Conservation (phyloP, 23 tunicate genomes). For the Ciona savignyi region DNA sequence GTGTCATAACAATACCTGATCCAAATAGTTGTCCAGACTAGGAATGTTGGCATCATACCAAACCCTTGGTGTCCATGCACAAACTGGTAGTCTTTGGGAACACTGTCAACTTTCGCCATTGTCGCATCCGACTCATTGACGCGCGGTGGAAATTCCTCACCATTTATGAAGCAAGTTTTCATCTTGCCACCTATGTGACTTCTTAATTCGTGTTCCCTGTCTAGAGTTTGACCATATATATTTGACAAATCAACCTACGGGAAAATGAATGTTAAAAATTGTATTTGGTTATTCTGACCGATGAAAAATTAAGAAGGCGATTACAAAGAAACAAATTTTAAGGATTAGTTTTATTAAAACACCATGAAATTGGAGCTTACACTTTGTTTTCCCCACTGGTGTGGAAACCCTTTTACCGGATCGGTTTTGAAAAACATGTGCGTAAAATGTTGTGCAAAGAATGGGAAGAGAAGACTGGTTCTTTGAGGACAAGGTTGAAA, state of each 20-base stretch:
- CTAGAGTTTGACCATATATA: conserved; percentile 29
- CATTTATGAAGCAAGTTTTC: conserved; percentile 32
- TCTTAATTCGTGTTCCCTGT: conserved; percentile 38
- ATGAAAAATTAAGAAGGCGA: too few species aligned
- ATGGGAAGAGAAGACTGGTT: conserved; percentile 46
- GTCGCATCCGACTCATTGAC: conserved; percentile 14
- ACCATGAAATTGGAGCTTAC: conserved; percentile 17
- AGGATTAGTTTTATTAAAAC: too few species aligned
- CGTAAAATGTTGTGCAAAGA: conserved; percentile 56
- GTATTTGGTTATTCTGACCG: neutral
- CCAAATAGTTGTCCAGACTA: conserved; percentile 39
- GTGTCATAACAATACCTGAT: conserved; percentile 13
- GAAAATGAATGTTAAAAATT: neutral
- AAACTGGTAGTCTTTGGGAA: conserved; percentile 1
- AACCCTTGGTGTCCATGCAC: conserved; percentile 34
- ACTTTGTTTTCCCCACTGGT: conserved; percentile 35
- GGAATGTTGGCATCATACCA: conserved; percentile 17
- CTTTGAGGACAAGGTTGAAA: conserved; percentile 40
- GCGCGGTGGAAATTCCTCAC: conserved; percentile 55
- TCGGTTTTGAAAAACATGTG: conserved; percentile 63
- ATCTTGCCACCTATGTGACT: conserved; percentile 45
- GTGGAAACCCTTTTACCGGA: conserved; percentile 27
- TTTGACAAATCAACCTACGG: neutral
- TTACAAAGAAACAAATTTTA: too few species aligned
- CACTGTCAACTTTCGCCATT: conserved; percentile 6